Evolutionary conservation across 2,888 invertebrate species (phyloP), one percentile per base, ranked within the genome.

Genomic region (Hyposoter didymator): DNA sequence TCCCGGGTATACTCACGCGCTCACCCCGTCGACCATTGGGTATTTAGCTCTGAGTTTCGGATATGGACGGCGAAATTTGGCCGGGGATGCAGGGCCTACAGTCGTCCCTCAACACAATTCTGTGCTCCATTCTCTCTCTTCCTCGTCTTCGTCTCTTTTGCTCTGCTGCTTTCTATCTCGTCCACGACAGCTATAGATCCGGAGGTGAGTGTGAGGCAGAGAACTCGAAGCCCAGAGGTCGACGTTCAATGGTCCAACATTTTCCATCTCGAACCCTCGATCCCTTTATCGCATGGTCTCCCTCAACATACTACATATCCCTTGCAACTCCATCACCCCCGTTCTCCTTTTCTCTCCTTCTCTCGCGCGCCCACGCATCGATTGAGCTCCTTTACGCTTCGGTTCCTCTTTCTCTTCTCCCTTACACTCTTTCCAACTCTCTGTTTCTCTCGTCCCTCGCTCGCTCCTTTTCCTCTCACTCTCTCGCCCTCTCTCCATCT

Each of bases 221-320:
- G 69, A 88, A 73, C 89, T 91, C 91, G 92, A 90, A 92, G 90
- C 91, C 91, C 93, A 93, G 91, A 93, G 93, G 93, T 93, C 93
- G 93, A 89, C 91, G 93, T 92, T 93, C 93, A 93, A 93, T 92
- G 93, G 91, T 92, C 92, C 91, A 89, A 91, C 90, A 91, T 92
- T 93, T 93, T 91, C 91, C 90, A 89, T 92, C 92, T 91, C 91
- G 90, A 81, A 81, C 85, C 85, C 80, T 64, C 84, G 80, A 91
- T 90, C 91, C 92, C 91, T 91, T 91, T 91, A 90, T 90, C 88
- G 89, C 88, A 55, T 78, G 84, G 73, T 69, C 86, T 52, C 85
- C 75, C 84, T 66, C 74, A 55, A 73, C 73, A 79, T 76, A 43
- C 64, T 67, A 76, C 74, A 64, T 78, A 74, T 72, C 66, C 79